Conservation (phyloP, 2,113 vertebrate species). For the Plecturocebus donacophilus region DNA sequence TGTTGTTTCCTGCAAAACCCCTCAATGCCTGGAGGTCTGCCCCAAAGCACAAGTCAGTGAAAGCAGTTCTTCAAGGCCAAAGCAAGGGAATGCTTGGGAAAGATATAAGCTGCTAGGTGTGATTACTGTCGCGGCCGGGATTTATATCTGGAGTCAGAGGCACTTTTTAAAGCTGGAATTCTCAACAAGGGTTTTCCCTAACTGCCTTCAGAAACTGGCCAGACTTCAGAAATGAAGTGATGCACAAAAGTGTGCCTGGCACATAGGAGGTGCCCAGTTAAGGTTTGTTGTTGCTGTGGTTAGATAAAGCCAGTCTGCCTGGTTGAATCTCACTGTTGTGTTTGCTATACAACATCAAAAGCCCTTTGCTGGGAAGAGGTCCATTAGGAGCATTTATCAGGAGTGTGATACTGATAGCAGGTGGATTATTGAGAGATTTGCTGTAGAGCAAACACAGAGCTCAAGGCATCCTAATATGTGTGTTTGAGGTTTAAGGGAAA, state of each 20-base stretch:
- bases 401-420: not conserved
- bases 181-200: not conserved
- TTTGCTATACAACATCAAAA: not conserved
- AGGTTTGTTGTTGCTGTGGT: not conserved
- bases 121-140: not conserved
- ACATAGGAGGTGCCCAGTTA: not conserved
- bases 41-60: not conserved
- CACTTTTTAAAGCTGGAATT: not conserved
- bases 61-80: not conserved
- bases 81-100: not conserved
- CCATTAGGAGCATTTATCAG: not conserved
- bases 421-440: not conserved
- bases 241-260: not conserved
- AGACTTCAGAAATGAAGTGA: not conserved
- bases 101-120: not conserved
- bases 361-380: not conserved
- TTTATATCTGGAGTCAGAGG: not conserved
- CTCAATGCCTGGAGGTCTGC: not conserved
- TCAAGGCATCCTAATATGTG: not conserved
- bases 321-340: accelerated
- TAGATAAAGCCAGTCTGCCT: not conserved
- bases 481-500: not conserved
- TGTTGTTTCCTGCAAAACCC: not conserved
- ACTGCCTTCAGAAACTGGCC: not conserved
- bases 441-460: not conserved